These are phyloP conservation scores for Tachysurus fulvidraco DNA, from an alignment of 2,113 vertebrate genomes.

Conservation along the genomic window DNA sequence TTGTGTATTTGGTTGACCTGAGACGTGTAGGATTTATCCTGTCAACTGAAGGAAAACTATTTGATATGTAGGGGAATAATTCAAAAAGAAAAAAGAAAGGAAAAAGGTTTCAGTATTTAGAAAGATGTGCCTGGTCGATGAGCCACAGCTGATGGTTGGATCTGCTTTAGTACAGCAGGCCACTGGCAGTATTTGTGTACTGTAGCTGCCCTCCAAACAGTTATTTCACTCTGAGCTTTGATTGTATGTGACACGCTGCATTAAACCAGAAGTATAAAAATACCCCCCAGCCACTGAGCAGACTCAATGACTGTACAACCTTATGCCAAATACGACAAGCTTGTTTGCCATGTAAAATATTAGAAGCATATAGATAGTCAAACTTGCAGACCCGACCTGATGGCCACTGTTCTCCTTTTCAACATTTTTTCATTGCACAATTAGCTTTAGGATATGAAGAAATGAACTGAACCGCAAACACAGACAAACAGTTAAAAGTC, in stretches of 20 bases:
- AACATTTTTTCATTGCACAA: not conserved
- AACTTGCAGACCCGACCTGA: not conserved
- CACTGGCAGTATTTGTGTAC: conserved; percentile 28
- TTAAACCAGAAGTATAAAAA: conserved; percentile 42
- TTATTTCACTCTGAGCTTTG: conserved; percentile 28
- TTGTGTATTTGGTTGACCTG: not conserved
- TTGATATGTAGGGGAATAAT: not conserved
- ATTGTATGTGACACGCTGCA: conserved; percentile 43
- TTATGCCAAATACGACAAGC: not conserved
- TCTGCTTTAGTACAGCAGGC: conserved; percentile 1
- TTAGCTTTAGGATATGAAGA: not conserved
- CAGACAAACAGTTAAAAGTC: not conserved
- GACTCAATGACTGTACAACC: conserved; percentile 14
- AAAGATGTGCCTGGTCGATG: not conserved
- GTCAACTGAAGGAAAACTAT: not conserved
- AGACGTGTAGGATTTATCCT: not conserved
- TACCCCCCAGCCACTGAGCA: conserved; percentile 20
- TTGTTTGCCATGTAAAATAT: conserved; percentile 12
- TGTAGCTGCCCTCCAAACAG: conserved; percentile 2
- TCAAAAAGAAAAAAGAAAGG: not conserved
- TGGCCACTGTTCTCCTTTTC: not conserved
- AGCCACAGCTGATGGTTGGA: not conserved
- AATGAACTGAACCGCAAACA: not conserved
- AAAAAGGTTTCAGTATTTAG: not conserved
- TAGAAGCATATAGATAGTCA: conserved; percentile 4